These are phyloP conservation scores for Otolemur garnettii DNA, from an alignment of 2,113 vertebrate genomes.

Conservation along the genomic window DNA sequence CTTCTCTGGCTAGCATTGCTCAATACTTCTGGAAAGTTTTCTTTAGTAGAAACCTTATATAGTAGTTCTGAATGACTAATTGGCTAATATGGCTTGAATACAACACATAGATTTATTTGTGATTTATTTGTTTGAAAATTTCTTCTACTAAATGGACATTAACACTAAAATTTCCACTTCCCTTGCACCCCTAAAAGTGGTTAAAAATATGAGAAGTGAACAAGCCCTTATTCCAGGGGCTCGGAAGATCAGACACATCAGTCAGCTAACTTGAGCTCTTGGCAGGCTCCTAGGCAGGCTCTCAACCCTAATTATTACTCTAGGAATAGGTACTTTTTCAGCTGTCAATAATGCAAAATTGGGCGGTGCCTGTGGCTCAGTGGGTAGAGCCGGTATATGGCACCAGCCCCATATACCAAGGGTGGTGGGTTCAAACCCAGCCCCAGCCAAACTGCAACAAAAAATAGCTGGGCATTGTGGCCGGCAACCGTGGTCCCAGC, in stretches of 20 bases:
- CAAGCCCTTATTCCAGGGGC: background rate
- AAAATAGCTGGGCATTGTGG: too few relatives aligned
- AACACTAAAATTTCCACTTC: background rate
- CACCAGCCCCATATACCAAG: too few relatives aligned
- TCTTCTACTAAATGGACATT: background rate
- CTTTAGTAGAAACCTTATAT: conserved; percentile 13
- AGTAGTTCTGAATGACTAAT: background rate
- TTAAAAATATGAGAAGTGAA: conserved; percentile 52
- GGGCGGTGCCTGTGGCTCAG: too few relatives aligned
- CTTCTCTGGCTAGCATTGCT: background rate
- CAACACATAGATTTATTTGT: background rate
- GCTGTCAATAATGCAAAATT: background rate
- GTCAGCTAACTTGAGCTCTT: background rate
- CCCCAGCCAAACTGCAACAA: too few relatives aligned
- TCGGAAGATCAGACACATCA: background rate
- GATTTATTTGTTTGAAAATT: background rate
- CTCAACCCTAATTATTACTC: background rate
- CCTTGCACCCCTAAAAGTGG: background rate
- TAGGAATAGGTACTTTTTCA: conserved; percentile 9
- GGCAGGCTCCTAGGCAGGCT: conserved; percentile 8
- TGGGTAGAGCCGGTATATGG: too few relatives aligned
- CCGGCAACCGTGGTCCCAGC: too few relatives aligned
- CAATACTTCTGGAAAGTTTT: background rate
- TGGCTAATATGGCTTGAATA: background rate
- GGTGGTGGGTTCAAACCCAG: too few relatives aligned